Evolutionary conservation across 2,888 invertebrate species (phyloP).

Genomic region (Siphlonurus alternatus): DNA sequence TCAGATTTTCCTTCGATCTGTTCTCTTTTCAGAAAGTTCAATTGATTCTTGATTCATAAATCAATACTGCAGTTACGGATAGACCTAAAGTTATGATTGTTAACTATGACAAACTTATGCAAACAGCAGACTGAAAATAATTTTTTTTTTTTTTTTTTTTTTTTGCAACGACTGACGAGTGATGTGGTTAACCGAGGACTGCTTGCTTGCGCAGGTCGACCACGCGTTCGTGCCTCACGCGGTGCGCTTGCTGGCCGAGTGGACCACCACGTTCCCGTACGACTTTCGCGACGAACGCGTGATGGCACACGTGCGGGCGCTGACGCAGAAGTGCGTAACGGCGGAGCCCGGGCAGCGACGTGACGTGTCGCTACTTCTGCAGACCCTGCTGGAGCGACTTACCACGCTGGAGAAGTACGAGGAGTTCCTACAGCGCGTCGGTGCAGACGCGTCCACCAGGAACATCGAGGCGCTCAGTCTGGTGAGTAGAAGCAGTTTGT

Average conservation of each 20-base stretch:
- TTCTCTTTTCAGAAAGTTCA: too few relatives aligned
- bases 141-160: not conserved
- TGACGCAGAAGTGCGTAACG: constrained; percentile 26
- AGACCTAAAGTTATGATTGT: too few relatives aligned
- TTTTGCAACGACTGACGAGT: not conserved
- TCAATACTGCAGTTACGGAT: too few relatives aligned
- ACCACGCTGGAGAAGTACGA: constrained; percentile 33
- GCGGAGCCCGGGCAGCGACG: constrained; percentile 21
- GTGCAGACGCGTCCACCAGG: constrained; percentile 25
- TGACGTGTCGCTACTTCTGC: constrained; percentile 27
- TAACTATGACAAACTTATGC: too few relatives aligned
- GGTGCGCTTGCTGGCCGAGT: constrained; percentile 26
- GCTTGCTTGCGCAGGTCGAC: not conserved
- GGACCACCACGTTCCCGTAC: constrained; percentile 36
- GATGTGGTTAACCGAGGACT: not conserved
- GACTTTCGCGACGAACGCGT: constrained; percentile 34
- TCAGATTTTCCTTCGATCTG: too few relatives aligned
- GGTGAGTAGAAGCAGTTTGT: constrained; percentile 18
- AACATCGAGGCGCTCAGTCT: constrained; percentile 24
- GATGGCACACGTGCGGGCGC: constrained; percentile 29
- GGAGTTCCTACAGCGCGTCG: constrained; percentile 29
- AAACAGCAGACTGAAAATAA: not conserved
- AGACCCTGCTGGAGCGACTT: constrained; percentile 28
- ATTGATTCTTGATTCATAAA: too few relatives aligned
- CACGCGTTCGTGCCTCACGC: constrained; percentile 14